Conservation (phyloP, 2,113 vertebrate species). For the Montifringilla adamsi region DNA sequence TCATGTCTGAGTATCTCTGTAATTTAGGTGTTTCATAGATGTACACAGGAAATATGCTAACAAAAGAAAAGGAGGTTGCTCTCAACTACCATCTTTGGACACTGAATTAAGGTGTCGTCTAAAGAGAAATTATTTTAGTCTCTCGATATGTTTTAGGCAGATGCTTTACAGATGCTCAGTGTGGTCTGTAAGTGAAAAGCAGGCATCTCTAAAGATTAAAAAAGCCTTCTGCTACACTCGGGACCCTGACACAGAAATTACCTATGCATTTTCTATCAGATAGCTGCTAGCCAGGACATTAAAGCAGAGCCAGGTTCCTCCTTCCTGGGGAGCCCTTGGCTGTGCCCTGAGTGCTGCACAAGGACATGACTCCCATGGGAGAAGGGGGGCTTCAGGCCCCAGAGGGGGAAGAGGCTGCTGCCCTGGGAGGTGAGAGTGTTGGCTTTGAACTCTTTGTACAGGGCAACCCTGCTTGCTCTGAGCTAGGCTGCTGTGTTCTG, state of each 20-base stretch:
- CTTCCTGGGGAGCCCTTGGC: not conserved
- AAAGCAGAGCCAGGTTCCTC: not conserved
- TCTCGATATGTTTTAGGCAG: not conserved
- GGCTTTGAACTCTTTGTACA: not conserved
- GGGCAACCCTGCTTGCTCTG: not conserved
- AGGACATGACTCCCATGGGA: accelerated
- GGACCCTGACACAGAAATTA: not conserved
- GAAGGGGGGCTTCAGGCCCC: not conserved
- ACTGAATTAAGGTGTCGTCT: not conserved
- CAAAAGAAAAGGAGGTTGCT: not conserved
- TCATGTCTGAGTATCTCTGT: not conserved
- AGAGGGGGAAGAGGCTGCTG: accelerated
- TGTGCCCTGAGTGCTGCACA: not conserved
- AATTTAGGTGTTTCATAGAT: not conserved
- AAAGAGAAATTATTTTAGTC: not conserved
- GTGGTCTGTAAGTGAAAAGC: not conserved
- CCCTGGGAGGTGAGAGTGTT: not conserved
- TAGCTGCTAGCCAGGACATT: not conserved
- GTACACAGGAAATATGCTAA: not conserved
- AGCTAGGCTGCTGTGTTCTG: not conserved
- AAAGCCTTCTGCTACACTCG: not conserved
- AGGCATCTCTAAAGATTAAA: not conserved
- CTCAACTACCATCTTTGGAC: not conserved
- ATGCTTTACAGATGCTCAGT: not conserved
- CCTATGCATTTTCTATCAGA: not conserved